phyloP scores from a whole-genome alignment of 2,888 invertebrate species.

The Blastobasis adustella region DNA sequence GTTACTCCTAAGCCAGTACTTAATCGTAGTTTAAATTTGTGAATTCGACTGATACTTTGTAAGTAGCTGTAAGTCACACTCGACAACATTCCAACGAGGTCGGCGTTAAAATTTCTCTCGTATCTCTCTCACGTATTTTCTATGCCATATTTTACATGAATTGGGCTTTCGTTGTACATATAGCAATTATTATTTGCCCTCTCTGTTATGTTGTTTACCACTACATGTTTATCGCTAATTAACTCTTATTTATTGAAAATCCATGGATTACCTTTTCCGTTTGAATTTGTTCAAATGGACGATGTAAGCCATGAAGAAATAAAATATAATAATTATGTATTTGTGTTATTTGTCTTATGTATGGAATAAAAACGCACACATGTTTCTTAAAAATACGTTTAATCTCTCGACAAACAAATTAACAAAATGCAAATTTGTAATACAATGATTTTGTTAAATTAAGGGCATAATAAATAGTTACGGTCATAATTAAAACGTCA shows the following conservation, averaged over 20 bases:
- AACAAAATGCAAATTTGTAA: conserved; percentile 57
- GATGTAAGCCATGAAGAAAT: conserved; percentile 58
- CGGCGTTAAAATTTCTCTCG: not conserved
- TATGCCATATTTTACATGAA: conserved; percentile 37
- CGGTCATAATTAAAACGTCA: conserved; percentile 38
- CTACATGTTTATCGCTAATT: conserved; percentile 29
- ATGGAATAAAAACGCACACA: conserved; percentile 20
- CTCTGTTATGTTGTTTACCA: conserved; percentile 38
- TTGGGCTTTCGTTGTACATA: conserved; percentile 55
- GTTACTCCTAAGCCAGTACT: conserved; percentile 54
- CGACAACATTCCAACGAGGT: not conserved
- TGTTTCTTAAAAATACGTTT: conserved; percentile 63
- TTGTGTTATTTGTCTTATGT: conserved; percentile 16
- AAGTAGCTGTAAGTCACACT: conserved; percentile 33
- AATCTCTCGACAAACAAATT: conserved; percentile 72
- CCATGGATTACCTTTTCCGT: conserved; percentile 71
- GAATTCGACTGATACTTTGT: conserved; percentile 69
- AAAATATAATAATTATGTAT: conserved; percentile 29
- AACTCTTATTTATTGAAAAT: conserved; percentile 53
- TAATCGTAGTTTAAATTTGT: conserved; percentile 39
- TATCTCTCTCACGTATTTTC: not conserved
- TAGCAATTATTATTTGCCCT: conserved; percentile 37
- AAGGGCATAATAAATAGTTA: conserved; percentile 59
- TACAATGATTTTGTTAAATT: conserved; percentile 47
- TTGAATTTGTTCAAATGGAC: conserved; percentile 67